Percentiles rank a stretch among this genome's conserved stretches.
phyloP scores from a whole-genome alignment of 2,113 vertebrate genomes.

The Phalacrocorax carbo region DNA sequence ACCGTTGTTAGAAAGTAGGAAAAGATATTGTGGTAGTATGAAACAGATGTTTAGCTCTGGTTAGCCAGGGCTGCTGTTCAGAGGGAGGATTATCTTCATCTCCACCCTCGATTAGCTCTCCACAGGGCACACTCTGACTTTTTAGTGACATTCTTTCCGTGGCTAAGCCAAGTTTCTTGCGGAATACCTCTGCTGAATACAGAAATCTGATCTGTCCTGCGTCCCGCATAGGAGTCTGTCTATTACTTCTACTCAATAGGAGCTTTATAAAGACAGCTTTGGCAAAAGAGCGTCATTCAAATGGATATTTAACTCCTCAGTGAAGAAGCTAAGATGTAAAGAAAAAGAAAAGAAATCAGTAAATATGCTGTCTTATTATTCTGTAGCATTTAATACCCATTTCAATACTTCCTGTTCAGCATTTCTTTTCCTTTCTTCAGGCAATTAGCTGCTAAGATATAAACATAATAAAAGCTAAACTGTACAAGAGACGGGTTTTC shows the following conservation, averaged over 20 bases:
- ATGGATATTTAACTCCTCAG: conserved; percentile 13
- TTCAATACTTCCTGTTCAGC: conserved; percentile 18
- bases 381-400: conserved; percentile 29
- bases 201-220: background rate
- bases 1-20: background rate
- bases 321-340: conserved; percentile 11
- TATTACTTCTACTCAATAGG: background rate
- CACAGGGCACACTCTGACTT: background rate
- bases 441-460: conserved; percentile 49
- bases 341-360: conserved; percentile 22
- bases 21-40: rapidly evolving
- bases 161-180: background rate
- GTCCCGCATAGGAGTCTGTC: background rate
- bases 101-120: conserved; percentile 36
- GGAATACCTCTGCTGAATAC: conserved; percentile 7
- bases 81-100: conserved; percentile 2
- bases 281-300: background rate
- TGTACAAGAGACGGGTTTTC: conserved; percentile 17
- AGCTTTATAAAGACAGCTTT: background rate
- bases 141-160: background rate
- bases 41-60: background rate
- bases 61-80: background rate
- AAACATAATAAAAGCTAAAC: conserved; percentile 63
- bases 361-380: conserved; percentile 24
- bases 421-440: conserved; percentile 31